A percentile compares a stretch with the other conserved stretches of the same genome.
Evolutionary conservation across 1,140 invertebrate species (phyloP).

Genomic region (Cydia fagiglandana): DNA sequence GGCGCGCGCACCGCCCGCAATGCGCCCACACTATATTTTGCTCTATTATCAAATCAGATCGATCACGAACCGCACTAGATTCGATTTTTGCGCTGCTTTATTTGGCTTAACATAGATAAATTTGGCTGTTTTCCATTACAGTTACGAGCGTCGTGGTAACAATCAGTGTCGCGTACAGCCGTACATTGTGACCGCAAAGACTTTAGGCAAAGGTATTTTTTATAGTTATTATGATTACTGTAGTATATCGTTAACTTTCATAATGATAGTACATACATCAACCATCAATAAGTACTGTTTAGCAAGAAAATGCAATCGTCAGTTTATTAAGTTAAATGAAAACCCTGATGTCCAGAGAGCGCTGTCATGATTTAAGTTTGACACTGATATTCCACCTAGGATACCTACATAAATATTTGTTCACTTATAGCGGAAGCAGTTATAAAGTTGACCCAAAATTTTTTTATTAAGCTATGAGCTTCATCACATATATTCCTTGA

Average conservation of each 20-base stretch:
- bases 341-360: too few species aligned
- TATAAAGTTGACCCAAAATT: too few species aligned
- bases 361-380: not conserved
- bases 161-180: not conserved
- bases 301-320: too few species aligned
- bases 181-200: not conserved
- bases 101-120: conserved; percentile 34
- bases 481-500: too few species aligned
- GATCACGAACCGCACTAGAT: conserved; percentile 53
- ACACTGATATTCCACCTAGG: too few species aligned
- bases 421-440: too few species aligned
- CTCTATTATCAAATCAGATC: conserved; percentile 65
- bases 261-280: too few species aligned
- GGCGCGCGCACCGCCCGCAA: conserved; percentile 33
- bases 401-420: too few species aligned
- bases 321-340: too few species aligned
- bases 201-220: not conserved
- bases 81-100: conserved; percentile 49
- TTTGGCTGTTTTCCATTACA: conserved; percentile 14
- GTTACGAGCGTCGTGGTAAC: not conserved
- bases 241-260: not conserved
- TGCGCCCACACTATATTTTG: conserved; percentile 63
- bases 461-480: too few species aligned
- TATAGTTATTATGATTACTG: too few species aligned
- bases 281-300: too few species aligned